A percentile compares a stretch with the other conserved stretches of the same genome.
Conservation (phyloP, 92 coral and sea anemone species). For the Blastomussa wellsi region DNA sequence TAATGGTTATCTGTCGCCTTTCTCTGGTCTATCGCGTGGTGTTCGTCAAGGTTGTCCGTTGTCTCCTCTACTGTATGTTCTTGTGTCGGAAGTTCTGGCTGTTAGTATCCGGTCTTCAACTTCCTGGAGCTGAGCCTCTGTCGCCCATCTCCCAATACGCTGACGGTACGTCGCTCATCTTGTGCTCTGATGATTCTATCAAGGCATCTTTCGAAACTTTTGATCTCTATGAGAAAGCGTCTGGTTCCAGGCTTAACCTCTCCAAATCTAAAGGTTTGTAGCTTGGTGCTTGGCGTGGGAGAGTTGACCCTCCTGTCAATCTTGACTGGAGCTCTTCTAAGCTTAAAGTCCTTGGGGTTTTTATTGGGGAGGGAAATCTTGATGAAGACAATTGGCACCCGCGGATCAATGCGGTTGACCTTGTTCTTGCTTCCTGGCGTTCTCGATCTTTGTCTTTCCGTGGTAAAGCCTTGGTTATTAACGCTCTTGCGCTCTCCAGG, state of each 20-base stretch:
- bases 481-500: conserved; percentile 35
- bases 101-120: too few relatives aligned
- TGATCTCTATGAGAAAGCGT: conserved; percentile 17
- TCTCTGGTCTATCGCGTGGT: conserved; percentile 21
- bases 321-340: neutral
- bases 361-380: conserved; percentile 8
- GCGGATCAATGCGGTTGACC: conserved; percentile 10
- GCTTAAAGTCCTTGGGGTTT: conserved; percentile 16
- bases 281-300: conserved; percentile 36
- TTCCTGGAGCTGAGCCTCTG: neutral
- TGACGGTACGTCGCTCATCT: conserved; percentile 46
- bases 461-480: conserved; percentile 34
- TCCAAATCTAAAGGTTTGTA: conserved; percentile 25
- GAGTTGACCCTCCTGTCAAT: neutral
- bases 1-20: neutral
- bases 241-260: conserved; percentile 40
- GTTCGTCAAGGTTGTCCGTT: conserved; percentile 49
- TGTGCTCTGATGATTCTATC: conserved; percentile 11
- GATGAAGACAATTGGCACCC: conserved; percentile 23
- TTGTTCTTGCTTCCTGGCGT: conserved; percentile 31
- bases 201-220: neutral
- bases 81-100: neutral
- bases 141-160: conserved; percentile 43
- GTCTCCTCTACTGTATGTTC: neutral
- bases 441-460: conserved; percentile 7